Base-by-base conservation (phyloP, 2,113 vertebrate species). In the Dromas ardeola region DNA sequence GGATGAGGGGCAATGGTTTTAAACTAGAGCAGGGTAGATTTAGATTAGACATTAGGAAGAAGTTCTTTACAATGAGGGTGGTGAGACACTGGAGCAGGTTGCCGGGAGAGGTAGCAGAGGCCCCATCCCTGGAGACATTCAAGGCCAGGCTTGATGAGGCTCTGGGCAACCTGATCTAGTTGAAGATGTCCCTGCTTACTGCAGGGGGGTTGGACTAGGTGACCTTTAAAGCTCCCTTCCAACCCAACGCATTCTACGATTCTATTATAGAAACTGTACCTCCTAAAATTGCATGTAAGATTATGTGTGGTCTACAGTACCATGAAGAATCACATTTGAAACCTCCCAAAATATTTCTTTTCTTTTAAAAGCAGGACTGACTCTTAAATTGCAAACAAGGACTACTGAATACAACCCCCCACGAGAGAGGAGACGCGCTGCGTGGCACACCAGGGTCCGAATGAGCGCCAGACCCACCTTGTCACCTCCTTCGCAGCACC, bases 391-490 rank as follows among this genome's bases (percentile, higher is more conserved):
- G 58, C 32, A 27, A 93, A 26, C 66, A 72, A 72, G 27, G 36
- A 81, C 59, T 80, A 81, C 73, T 1, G 0, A 32, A 52, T 67
- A 26, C 34, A 67, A 9, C 18, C 6, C 13, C 34, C 23, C 6
- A 56, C 78, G 40, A 69, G 45, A 59, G 10, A 72, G 38, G 18
- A 80, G 86, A 30, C 0, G 0, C 7, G 5, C 15, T 43, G 38
- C 5, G 2, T 19, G n/a, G n/a, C 63, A 29, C 9, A 5, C 10
- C 0, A 1, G 13, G 20, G 38, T 10, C n/a, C 0, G 0, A 40
- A 47, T 2, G 15, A 66, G 47, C 0, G 0, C n/a, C 34, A 55
- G 63, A 63, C 21, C 42, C 63, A 29, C 61, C 22, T 45, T 49
- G n/a, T 70, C 65, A 30, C 38, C 55, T 58, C 50, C 36, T 83